Evolutionary conservation across 1,140 invertebrate species (phyloP), one percentile per base, ranked within the genome.

Genomic region (Neodiprion virginianus): DNA sequence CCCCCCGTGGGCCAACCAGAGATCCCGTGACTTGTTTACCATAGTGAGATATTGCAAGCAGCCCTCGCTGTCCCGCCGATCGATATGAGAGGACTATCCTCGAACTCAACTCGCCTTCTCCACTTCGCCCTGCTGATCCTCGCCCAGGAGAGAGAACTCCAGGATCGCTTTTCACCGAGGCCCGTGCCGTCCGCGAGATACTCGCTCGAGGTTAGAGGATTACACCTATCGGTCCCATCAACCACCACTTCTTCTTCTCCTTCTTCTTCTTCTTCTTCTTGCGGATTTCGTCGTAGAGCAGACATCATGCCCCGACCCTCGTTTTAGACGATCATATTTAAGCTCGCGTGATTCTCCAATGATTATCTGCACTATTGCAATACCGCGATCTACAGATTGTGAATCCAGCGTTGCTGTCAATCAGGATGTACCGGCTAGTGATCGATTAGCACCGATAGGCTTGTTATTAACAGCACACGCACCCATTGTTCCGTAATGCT

Each of bases 1-100:
- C 78, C 78, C 73, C 79, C 73, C 76, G 74, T 74, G 17, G 17
- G 17, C 17, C 72, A 65, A 69, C 72, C 61, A 75, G 74, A 69
- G 77, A 79, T 73, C 68, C 72, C 77, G 78, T n/a, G 74, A 77
- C 78, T 82, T 81, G 80, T 79, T 80, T 81, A 80, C 75, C 78
- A 76, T 80, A 75, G 75, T 81, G 79, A 84, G 77, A 83, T 84
- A 83, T 83, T 83, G 75, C 76, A 53, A 53, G 50, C 50, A 53
- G n/a, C n/a, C 1, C 50, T 53, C 50, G 50, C 50, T 10, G 50
- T 53, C 50, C 10, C 50, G 10, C 50, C 50, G 50, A 53, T 53
- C 50, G 50, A 53, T 53, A 53, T 21, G 17, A 21, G 17, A 21
- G 50, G 50, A 53, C 50, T 53, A 53, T 53, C 50, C 50, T 53